Conservation (phyloP, 1,140 invertebrate species). For the Pissodes strobi region DNA sequence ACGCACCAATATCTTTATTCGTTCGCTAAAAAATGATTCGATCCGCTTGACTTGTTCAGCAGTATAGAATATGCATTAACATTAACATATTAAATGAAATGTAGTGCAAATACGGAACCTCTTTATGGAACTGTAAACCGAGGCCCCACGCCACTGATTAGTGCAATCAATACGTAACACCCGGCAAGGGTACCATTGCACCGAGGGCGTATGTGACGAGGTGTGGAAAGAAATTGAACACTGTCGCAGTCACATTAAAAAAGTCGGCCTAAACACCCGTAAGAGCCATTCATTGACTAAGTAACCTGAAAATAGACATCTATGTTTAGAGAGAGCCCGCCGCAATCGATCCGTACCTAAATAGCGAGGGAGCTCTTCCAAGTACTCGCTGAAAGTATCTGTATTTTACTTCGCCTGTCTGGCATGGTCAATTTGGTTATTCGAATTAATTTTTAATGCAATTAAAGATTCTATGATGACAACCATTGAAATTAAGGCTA, state of each 20-base stretch:
- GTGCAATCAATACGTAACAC: conserved; percentile 3
- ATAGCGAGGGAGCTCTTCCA: not conserved
- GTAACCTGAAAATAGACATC: conserved; percentile 42
- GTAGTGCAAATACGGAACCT: too few relatives aligned
- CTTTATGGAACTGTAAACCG: too few relatives aligned
- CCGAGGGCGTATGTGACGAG: conserved; percentile 31
- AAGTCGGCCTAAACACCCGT: conserved; percentile 16
- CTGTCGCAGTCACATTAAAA: conserved; percentile 21
- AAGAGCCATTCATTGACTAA: conserved; percentile 37
- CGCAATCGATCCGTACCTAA: conserved; percentile 37
- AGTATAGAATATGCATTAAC: too few relatives aligned
- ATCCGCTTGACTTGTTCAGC: too few relatives aligned
- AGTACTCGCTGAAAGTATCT: not conserved
- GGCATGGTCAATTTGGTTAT: too few relatives aligned
- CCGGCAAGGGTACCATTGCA: conserved; percentile 6
- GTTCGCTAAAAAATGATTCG: too few relatives aligned
- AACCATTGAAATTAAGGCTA: too few relatives aligned
- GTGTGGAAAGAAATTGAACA: conserved; percentile 33
- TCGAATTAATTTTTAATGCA: too few relatives aligned
- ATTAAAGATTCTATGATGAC: too few relatives aligned
- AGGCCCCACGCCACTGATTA: not conserved
- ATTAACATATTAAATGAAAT: too few relatives aligned
- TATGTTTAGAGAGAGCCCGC: conserved; percentile 38
- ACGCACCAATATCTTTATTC: too few relatives aligned
- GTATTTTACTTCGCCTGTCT: not conserved